These are phyloP conservation scores for Cavia porcellus DNA, from an alignment of 2,113 vertebrate species.

Conservation along the genomic window DNA sequence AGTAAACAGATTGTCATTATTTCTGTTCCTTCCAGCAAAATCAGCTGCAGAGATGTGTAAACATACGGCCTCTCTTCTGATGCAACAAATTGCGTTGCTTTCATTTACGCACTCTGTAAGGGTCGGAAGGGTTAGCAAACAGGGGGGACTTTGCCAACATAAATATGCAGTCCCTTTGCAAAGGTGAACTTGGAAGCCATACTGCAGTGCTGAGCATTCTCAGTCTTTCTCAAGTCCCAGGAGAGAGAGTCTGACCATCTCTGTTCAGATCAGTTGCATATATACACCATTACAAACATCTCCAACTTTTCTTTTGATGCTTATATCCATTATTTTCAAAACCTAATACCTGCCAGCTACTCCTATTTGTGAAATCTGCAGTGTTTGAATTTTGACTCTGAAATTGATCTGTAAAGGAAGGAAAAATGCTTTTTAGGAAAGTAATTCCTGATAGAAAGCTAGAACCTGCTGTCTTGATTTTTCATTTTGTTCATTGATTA, in stretches of 20 bases:
- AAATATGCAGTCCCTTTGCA: constrained; percentile 76
- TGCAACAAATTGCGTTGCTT: constrained; percentile 67
- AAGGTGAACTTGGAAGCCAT: constrained; percentile 64
- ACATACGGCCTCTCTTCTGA: constrained; percentile 65
- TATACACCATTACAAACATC: constrained; percentile 34
- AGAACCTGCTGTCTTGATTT: constrained; percentile 59
- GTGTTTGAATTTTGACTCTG: constrained; percentile 74
- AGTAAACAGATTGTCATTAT: constrained; percentile 81
- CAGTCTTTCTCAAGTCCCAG: neutral
- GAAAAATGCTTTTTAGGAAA: constrained; percentile 78
- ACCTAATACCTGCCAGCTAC: constrained; percentile 52
- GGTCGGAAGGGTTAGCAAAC: constrained; percentile 75
- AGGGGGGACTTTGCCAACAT: constrained; percentile 74
- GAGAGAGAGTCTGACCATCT: neutral
- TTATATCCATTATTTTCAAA: constrained; percentile 66
- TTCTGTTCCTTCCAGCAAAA: constrained; percentile 70
- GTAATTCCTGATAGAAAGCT: constrained; percentile 75
- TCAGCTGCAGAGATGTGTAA: constrained; percentile 57
- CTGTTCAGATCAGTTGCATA: neutral
- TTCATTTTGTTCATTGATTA: constrained; percentile 77
- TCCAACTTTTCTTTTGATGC: constrained; percentile 58
- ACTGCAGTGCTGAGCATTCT: neutral
- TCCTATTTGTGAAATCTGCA: constrained; percentile 74
- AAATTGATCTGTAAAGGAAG: constrained; percentile 83
- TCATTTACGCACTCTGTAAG: constrained; percentile 77